phyloP scores from a whole-genome alignment of 2,888 invertebrate genomes.

The Hypercompe scribonia region DNA sequence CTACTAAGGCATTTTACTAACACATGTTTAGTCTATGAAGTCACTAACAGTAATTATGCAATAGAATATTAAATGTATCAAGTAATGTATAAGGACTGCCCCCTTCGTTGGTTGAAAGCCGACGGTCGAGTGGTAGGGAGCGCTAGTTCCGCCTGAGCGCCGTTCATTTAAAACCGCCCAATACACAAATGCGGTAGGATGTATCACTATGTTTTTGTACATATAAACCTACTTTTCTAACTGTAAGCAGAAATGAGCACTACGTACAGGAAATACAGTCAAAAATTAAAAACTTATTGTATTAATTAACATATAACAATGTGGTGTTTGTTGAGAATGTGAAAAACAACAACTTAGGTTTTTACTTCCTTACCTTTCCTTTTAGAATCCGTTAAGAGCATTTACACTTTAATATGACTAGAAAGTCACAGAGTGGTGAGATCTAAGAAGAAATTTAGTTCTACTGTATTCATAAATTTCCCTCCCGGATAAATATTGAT shows the following conservation, averaged over 20 bases:
- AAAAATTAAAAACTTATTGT: not conserved
- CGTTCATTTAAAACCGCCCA: conserved; percentile 38
- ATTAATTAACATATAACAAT: not conserved
- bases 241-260: not conserved
- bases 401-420: too few species aligned
- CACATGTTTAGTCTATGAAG: not conserved
- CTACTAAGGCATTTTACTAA: not conserved
- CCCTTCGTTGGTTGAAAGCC: conserved; percentile 42
- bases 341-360: too few species aligned
- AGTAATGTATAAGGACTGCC: not conserved
- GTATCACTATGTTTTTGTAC: not conserved
- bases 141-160: conserved; percentile 36
- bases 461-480: too few species aligned
- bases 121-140: conserved; percentile 32
- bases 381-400: too few species aligned
- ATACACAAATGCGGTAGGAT: conserved; percentile 21
- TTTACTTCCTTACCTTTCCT: not conserved
- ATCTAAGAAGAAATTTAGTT: too few species aligned
- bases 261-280: not conserved
- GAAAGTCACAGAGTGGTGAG: too few species aligned
- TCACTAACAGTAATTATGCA: not conserved
- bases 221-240: not conserved
- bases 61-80: not conserved
- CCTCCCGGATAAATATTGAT: too few species aligned
- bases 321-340: not conserved